Base-by-base conservation (phyloP, 2,113 vertebrate genomes). In the Hippocampus comes region DNA sequence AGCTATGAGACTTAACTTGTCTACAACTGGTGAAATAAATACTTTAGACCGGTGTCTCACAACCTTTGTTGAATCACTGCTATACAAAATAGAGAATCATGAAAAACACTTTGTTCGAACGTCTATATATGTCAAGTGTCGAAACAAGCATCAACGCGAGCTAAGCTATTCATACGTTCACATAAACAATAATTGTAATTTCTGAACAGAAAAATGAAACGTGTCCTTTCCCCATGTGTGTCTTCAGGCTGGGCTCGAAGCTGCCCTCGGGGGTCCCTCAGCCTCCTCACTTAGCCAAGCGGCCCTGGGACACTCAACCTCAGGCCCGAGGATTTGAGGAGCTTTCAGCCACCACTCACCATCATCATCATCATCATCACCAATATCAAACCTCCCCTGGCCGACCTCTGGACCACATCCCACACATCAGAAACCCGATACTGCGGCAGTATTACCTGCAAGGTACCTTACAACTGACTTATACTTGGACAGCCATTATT, bases 391-490 rank as follows among this genome's bases (percentile, higher is more conserved):
- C 77, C 17, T 4, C 63, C 0, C 49, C 38, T 38, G 79, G 82
- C 46, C 84, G 84, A 4, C 88, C 86, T 25, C 82, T 84, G 17
- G 78, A 88, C 84, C 92, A 92, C 65, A 82, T 88, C 67, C 91
- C 90, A 9, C 85, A 90, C 82, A 94, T 94, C 77, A 87, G 93
- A 73, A 93, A 94, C 86, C 92, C 92, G 38, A 90, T 88, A 73
- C 89, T 94, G 59, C 87, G 93, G 25, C 91, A 91, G 82, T 94
- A 93, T 82, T 94, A 94, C 82, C 84, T 93, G 3, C 90, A 88
- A 89, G 93, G 93, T 93, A 71, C 65, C 30, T 20, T 34, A 23
- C 38, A 59, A 12, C 20, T 64, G 25, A 21, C 2, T 14, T 12
- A 46, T 18, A 20, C 14, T 49, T 49, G 48, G 1, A 18, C 48